These are phyloP conservation scores for Sebastes matsubarae DNA, from an alignment of 2,797 vertebrate genomes.

Conservation along the genomic window DNA sequence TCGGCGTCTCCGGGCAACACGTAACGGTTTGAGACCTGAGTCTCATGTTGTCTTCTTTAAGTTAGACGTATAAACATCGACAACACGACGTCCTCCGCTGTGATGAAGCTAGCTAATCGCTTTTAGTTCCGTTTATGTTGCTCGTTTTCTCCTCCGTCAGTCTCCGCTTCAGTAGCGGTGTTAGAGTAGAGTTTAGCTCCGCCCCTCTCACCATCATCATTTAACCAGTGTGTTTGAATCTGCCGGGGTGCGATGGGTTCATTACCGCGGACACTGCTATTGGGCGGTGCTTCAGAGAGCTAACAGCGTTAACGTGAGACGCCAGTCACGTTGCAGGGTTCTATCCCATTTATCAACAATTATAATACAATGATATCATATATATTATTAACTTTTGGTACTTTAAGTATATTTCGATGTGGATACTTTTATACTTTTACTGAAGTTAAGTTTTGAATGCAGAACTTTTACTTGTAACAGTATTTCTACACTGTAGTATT, in stretches of 20 bases:
- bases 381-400: too few species aligned
- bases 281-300: slow-evolving; percentile 65
- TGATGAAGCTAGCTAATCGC: not conserved
- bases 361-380: too few species aligned
- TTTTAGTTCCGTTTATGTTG: not conserved
- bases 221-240: slow-evolving; percentile 51
- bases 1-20: slow-evolving; percentile 35
- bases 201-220: slow-evolving; percentile 23
- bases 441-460: too few species aligned
- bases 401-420: too few species aligned
- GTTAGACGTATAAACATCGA: not conserved
- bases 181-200: slow-evolving; percentile 19
- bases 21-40: slow-evolving; percentile 73
- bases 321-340: slow-evolving; percentile 54
- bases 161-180: not conserved
- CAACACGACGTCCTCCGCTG: too few species aligned
- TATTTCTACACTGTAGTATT: too few species aligned
- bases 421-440: too few species aligned
- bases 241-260: slow-evolving; percentile 69
- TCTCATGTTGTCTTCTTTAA: slow-evolving; percentile 68
- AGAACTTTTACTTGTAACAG: too few species aligned
- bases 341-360: too few species aligned
- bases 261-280: not conserved
- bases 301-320: slow-evolving; percentile 48
- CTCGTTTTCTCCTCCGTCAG: not conserved